phyloP scores from a whole-genome alignment of 1,140 invertebrate species.

The Wasmannia auropunctata region DNA sequence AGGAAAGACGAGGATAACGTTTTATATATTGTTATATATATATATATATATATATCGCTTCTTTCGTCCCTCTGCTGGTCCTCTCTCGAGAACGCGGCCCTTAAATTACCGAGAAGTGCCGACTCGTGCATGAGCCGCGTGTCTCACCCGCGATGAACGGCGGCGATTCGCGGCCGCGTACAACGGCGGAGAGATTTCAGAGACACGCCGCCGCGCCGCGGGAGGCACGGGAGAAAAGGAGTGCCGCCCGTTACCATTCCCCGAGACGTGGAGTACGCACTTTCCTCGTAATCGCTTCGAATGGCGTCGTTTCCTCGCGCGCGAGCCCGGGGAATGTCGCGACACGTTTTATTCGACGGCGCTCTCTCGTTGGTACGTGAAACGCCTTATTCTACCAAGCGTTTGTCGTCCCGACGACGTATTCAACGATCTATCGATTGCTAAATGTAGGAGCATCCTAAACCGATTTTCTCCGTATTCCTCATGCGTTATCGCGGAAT shows the following conservation, averaged over 20 bases:
- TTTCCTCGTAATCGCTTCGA: constrained; percentile 11
- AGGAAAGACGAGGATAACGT: not conserved
- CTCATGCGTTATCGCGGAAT: not conserved
- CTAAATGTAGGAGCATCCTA: not conserved
- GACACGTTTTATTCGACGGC: constrained; percentile 25
- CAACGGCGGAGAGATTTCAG: constrained; percentile 27
- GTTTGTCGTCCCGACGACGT: not conserved
- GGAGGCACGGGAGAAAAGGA: constrained; percentile 13
- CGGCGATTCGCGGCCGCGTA: not conserved
- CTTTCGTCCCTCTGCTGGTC: not conserved
- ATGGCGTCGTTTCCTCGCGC: constrained; percentile 10
- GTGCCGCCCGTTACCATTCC: constrained; percentile 10
- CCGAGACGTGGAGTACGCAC: constrained; percentile 24
- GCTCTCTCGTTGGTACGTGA: not conserved
- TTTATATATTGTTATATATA: not conserved
- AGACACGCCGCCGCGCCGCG: not conserved
- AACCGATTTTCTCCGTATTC: not conserved
- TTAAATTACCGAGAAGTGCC: constrained; percentile 34
- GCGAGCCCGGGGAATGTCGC: not conserved
- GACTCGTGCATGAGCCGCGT: not conserved
- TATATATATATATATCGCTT: not conserved
- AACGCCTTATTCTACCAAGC: not conserved
- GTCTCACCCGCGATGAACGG: constrained; percentile 11
- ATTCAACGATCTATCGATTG: not conserved
- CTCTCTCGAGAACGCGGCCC: not conserved